Evolutionary conservation across 2,113 vertebrate species (phyloP), one percentile per base, ranked within the genome.

Genomic region (Sminthopsis crassicaudata): DNA sequence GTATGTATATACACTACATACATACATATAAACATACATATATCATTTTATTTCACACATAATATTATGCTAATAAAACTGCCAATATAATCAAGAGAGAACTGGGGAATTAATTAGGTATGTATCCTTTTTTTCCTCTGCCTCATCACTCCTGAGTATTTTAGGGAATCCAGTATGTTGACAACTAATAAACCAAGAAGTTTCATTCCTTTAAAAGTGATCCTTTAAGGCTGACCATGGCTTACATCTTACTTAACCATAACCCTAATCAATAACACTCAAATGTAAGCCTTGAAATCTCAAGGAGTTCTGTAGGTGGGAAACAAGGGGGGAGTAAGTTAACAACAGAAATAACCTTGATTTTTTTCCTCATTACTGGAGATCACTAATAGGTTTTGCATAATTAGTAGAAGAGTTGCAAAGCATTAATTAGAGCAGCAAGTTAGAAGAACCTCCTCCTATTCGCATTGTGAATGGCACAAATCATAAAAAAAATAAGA

Each of bases 61-160:
- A 94, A 30, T 97, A 96, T 96, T 96, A 89, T 54, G 22, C 94
- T 97, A 95, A 97, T 98, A 91, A 95, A 98, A 97, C 95, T 95
- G 93, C 89, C 97, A 91, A 89, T 96, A 92, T 97, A 97, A 97
- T 98, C 95, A 97, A 46, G 91, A 97, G 94, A 96, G 95, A 98
- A 97, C 97, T 97, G 93, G 97, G 96, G 96, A 98, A 98, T 98
- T 98, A 98, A 98, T 98, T 98, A 98, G 93, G 94, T 96, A 94
- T 97, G 96, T 97, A 96, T 97, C 91, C 94, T 98, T 98, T 67
- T 67, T 76, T n/a, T 94, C 97, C 89, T 97, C 94, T 97, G 94
- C 93, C 94, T 98, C 97, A 98, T 98, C 97, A 97, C 50, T 50
- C 98, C 94, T 94, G 53, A 97, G 96, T 93, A 96, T 94, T 98